These are phyloP conservation scores for Arenaria interpres DNA, from an alignment of 2,113 vertebrate species.

Conservation along the genomic window DNA sequence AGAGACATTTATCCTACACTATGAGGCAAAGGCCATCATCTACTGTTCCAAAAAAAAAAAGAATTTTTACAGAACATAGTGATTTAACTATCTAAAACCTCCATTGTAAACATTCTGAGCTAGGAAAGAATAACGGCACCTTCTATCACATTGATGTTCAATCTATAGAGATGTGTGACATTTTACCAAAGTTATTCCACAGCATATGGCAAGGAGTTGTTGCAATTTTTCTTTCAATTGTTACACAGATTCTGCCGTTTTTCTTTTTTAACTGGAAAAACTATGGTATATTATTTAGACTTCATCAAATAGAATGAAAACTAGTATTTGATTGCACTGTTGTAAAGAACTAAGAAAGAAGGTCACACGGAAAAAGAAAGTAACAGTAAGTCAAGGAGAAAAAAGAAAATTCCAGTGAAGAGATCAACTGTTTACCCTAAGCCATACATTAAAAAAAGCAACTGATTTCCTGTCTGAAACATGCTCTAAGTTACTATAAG, in stretches of 20 bases:
- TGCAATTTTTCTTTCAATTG: constrained; percentile 15
- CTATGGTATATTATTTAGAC: background rate
- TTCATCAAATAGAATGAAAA: background rate
- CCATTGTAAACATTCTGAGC: background rate
- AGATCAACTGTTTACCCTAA: background rate
- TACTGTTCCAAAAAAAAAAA: background rate
- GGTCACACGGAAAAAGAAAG: background rate
- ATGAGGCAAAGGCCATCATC: background rate
- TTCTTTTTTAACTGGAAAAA: background rate
- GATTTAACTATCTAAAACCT: background rate
- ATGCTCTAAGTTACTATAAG: background rate
- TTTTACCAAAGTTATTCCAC: background rate
- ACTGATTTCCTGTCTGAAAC: background rate
- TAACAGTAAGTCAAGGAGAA: background rate
- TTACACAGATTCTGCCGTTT: constrained; percentile 11
- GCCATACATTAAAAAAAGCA: background rate
- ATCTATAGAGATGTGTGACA: background rate
- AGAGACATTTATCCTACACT: background rate
- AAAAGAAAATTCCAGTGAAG: background rate
- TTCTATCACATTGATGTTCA: background rate
- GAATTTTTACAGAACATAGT: background rate
- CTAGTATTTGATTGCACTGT: background rate
- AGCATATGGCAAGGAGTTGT: background rate
- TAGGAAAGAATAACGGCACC: background rate
- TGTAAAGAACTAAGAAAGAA: background rate